Conservation (phyloP, 1,140 invertebrate genomes). For the Papilio dardanus region DNA sequence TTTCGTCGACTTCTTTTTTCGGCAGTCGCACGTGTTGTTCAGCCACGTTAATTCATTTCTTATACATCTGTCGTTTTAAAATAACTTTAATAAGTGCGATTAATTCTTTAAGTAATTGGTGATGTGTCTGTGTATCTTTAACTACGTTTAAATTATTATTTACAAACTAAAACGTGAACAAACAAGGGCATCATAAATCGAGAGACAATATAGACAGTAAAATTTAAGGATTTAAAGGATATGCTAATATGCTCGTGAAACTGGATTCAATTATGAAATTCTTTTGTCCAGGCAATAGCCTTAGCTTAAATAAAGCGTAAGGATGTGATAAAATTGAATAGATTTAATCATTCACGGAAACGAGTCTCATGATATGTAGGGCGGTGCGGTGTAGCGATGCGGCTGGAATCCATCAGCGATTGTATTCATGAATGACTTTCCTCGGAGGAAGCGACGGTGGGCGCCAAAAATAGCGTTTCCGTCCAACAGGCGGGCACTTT, state of each 20-base stretch:
- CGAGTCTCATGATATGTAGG: constrained; percentile 20
- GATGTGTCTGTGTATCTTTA: not conserved
- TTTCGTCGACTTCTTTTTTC: constrained; percentile 20
- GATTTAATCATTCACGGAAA: not conserved
- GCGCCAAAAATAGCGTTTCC: constrained; percentile 81
- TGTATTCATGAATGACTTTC: constrained; percentile 71
- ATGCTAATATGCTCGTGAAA: too few relatives aligned
- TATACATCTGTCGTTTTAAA: constrained; percentile 10
- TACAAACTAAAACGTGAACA: not conserved
- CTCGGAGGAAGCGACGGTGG: constrained; percentile 74
- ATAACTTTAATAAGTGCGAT: not conserved
- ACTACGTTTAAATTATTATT: not conserved
- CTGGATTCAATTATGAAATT: too few relatives aligned
- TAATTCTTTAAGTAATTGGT: not conserved
- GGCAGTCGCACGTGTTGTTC: constrained; percentile 29
- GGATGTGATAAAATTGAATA: not conserved
- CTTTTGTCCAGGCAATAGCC: too few relatives aligned
- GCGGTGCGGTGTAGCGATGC: constrained; percentile 37
- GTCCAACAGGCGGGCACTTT: constrained; percentile 64
- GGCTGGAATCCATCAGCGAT: constrained; percentile 54
- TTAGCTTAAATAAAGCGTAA: too few relatives aligned
- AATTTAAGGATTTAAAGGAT: too few relatives aligned
- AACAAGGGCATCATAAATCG: not conserved
- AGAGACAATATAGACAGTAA: too few relatives aligned
- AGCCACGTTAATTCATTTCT: constrained; percentile 5